These are phyloP conservation scores for Lutraria rhynchaena DNA, from an alignment of 1,140 invertebrate species.

Conservation along the genomic window DNA sequence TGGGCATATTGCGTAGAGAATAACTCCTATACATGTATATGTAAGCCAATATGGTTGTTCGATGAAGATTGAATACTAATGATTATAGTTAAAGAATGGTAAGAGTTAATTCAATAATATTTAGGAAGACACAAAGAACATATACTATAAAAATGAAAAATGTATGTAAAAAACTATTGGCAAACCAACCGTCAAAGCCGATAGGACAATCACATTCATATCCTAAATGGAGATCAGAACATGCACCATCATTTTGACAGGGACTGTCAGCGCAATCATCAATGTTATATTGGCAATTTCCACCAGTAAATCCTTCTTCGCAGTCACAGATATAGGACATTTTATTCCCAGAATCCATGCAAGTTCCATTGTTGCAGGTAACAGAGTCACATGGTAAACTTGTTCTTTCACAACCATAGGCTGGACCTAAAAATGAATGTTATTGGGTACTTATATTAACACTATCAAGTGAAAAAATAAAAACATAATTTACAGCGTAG, in stretches of 20 bases:
- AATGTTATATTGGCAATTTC: constrained; percentile 11
- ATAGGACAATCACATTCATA: constrained; percentile 2
- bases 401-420: constrained; percentile 11
- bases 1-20: no score
- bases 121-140: no score
- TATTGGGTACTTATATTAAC: background rate
- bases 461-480: no score
- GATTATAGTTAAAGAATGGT: no score
- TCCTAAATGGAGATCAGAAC: background rate
- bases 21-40: no score
- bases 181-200: constrained; percentile 22
- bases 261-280: constrained; percentile 9
- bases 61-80: no score
- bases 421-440: background rate
- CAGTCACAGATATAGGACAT: background rate
- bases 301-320: constrained; percentile 19
- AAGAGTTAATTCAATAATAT: no score
- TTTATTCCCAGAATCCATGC: background rate
- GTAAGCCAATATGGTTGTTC: no score
- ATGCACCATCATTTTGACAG: constrained; percentile 23
- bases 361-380: constrained; percentile 8
- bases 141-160: no score
- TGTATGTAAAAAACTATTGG: no score
- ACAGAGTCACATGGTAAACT: background rate
- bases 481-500: no score